Base-by-base conservation (phyloP, 2,888 invertebrate species). In the Heliconius cydno region DNA sequence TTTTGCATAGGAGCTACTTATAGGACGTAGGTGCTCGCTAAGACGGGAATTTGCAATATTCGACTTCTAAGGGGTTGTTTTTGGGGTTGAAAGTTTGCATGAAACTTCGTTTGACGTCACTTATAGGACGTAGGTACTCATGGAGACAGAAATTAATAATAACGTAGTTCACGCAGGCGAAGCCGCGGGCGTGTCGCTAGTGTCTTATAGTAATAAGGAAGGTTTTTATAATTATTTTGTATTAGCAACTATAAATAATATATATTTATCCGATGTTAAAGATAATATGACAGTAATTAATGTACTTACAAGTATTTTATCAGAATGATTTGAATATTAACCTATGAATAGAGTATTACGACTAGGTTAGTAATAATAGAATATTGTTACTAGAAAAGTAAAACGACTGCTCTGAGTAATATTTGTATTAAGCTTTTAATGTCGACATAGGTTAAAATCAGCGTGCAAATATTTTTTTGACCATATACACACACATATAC, bases 391-490 rank as follows among this genome's bases (percentile, higher is more conserved):
- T 65, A 46, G 7, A 34, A 30, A 76, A 63, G 28, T 76, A 66
- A 76, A 67, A 67, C n/a, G 70, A 68, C 88, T 86, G 85, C 10
- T n/a, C 60, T 90, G 89, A 88, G 88, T 88, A 81, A 83, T 91
- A 86, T 87, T 84, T 87, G 87, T 89, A 92, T 92, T 90, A 91
- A 89, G 88, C 87, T 90, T 90, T 60, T 90, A 90, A 91, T 91
- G 90, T 90, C 86, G 90, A 91, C 91, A 92, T 89, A 89, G 85
- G 88, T 86, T 52, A 87, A 88, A 88, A 90, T 86, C 86, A 88
- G 86, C 85, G 86, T 83, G 85, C 83, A 84, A 86, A 89, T 84
- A 85, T 88, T 87, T 89, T 52, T 86, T 86, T 87, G 84, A 86
- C 84, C 83, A 86, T 87, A 86, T 86, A 85, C 67, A 82, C 80